Evolutionary conservation across 2,113 vertebrate genomes (phyloP), one percentile per base, ranked within the genome.

Genomic region (Narcine bancroftii): DNA sequence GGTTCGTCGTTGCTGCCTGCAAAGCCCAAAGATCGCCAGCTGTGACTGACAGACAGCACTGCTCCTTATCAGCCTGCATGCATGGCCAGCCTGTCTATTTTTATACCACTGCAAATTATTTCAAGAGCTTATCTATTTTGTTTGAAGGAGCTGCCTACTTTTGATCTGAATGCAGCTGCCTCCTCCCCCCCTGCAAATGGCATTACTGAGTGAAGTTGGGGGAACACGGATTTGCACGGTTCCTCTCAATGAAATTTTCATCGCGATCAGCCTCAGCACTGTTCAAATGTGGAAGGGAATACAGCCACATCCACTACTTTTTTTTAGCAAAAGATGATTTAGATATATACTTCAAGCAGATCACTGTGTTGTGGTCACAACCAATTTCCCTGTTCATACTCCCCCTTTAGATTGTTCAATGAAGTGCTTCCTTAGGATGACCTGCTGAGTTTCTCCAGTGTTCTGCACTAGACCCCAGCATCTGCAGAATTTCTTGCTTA

Each of bases 31-130:
- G 45, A 50, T 76, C 15, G 19, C 53, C 75, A 95, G 95, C 95
- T 95, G 96, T 92, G 79, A 92, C 45, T 45, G 79, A 24, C 0
- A 63, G n/a, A 91, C 93, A 94, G 85, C 42, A 45, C 47, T 92
- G 63, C 93, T 63, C 92, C 92, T 92, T 47, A 91, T 53, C 5
- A 42, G 92, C 92, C 72, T 42, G 0, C 26, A 69, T 39, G 26
- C 87, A 91, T 4, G 39, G 39, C 65, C 19, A 17, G 3, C 24
- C 87, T 13, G 39, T 63, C 87, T 91, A 91, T 91, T 91, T 91
- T 91, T 69, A 69, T 45, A 91, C 60, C 89, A 24, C 63, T 47
- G 69, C 36, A 91, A 69, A 91, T 69, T 91, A 29, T 29, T 39
- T 24, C 85, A 89, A 69, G 24, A 26, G n/a, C 39, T 66, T 89